Evolutionary conservation across 2,113 vertebrate genomes (phyloP).

Genomic region (Zosterops lateralis): DNA sequence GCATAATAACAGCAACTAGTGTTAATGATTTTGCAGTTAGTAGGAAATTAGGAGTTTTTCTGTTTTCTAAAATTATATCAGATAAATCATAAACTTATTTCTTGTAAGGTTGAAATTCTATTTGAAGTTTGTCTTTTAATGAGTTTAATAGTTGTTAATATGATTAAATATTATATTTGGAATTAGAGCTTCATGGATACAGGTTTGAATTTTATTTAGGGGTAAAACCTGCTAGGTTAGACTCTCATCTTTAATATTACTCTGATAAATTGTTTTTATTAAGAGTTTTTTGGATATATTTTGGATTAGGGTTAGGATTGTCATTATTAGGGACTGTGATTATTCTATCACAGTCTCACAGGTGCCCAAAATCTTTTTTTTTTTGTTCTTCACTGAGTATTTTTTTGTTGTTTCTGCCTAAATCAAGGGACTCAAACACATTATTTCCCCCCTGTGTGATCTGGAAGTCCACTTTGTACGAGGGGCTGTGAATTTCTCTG

Average conservation of each 20-base stretch:
- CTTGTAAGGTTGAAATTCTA: background rate
- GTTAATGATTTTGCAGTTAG: background rate
- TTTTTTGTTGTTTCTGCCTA: background rate
- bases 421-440: background rate
- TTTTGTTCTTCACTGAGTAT: background rate
- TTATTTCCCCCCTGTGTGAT: background rate
- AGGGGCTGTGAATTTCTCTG: background rate
- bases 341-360: background rate
- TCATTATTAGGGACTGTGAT: background rate
- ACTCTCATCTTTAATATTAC: background rate
- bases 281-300: background rate
- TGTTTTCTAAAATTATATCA: background rate
- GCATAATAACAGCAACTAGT: background rate
- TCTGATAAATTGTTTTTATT: background rate
- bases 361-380: background rate
- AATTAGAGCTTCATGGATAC: background rate
- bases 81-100: background rate
- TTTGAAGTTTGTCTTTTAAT: background rate
- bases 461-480: background rate
- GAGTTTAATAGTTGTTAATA: background rate
- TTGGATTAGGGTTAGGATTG: background rate
- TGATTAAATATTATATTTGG: background rate
- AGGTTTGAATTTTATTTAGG: background rate
- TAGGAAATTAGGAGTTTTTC: background rate
- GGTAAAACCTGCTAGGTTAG: background rate